Percentiles rank a stretch among this genome's conserved stretches.
Conservation (phyloP, 2,888 invertebrate genomes). For the Drosophila algonquin region DNA sequence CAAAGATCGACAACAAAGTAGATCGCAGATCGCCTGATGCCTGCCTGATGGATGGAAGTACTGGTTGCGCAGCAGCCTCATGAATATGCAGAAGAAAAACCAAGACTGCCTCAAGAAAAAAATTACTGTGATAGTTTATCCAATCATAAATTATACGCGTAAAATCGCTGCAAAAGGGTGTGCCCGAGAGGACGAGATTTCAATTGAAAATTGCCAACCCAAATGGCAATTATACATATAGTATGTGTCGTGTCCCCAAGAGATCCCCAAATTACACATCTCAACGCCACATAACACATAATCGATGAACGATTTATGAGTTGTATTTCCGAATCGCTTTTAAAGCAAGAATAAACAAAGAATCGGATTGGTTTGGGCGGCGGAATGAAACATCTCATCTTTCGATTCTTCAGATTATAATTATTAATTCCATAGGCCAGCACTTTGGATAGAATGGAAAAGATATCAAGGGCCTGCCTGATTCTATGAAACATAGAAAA, state of each 20-base stretch:
- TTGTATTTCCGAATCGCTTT: neutral
- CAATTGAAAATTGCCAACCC: constrained; percentile 53
- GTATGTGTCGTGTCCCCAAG: neutral
- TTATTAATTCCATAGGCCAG: neutral
- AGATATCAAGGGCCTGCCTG: neutral
- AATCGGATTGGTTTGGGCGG: neutral
- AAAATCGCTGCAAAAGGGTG: constrained; percentile 13
- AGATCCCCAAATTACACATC: neutral
- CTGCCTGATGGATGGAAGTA: constrained; percentile 8
- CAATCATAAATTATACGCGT: constrained; percentile 60
- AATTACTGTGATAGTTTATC: constrained; percentile 65
- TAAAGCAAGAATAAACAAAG: neutral
- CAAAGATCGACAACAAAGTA: constrained; percentile 44
- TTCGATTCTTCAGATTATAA: neutral
- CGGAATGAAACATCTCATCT: neutral
- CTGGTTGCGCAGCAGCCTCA: constrained; percentile 36
- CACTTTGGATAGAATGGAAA: neutral
- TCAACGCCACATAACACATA: neutral
- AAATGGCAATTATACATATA: constrained; percentile 5
- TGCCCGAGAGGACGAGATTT: constrained; percentile 19
- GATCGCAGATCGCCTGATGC: neutral
- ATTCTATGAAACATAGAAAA: neutral
- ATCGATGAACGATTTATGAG: neutral
- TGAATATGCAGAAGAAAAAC: constrained; percentile 66
- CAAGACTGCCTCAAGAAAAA: constrained; percentile 18